Conservation (phyloP, 2,888 invertebrate genomes). For the Thyatira batis region DNA sequence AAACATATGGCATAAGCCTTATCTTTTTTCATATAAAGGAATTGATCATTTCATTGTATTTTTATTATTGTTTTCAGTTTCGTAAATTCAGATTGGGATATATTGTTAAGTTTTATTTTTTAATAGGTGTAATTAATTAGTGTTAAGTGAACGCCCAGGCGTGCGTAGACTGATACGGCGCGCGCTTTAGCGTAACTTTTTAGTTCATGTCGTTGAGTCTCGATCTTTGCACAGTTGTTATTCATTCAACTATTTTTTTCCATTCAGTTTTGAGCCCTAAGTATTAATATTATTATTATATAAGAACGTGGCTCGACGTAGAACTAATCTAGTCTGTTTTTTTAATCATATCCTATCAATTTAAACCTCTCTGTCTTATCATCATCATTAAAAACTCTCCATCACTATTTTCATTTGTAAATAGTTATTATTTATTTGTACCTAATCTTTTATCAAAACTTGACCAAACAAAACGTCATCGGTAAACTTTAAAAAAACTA, state of each 20-base stretch:
- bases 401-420: slow-evolving; percentile 3
- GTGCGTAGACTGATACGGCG: slow-evolving; percentile 57
- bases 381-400: slow-evolving; percentile 5
- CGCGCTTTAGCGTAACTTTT: slow-evolving; percentile 59
- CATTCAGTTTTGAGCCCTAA: neutral
- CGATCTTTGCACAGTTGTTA: slow-evolving; percentile 34
- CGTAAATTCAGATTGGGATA: neutral
- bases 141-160: slow-evolving; percentile 56
- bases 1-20: too few species aligned
- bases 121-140: slow-evolving; percentile 39
- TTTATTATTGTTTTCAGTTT: neutral
- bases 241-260: neutral
- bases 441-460: slow-evolving; percentile 19
- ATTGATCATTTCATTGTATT: too few species aligned
- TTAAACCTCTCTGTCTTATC: slow-evolving; percentile 4
- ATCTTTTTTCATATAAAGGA: too few species aligned
- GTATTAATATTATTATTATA: slow-evolving; percentile 7
- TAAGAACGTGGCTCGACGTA: slow-evolving; percentile 60
- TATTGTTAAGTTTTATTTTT: slow-evolving; percentile 38
- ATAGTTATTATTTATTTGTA: slow-evolving; percentile 13
- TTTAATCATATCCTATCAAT: slow-evolving; percentile 31
- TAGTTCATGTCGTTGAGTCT: slow-evolving; percentile 71
- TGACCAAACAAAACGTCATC: neutral
- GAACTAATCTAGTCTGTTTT: slow-evolving; percentile 79
- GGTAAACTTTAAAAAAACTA: neutral